phyloP scores from a whole-genome alignment of 2,888 invertebrate genomes.

The Frankliniella intonsa region DNA sequence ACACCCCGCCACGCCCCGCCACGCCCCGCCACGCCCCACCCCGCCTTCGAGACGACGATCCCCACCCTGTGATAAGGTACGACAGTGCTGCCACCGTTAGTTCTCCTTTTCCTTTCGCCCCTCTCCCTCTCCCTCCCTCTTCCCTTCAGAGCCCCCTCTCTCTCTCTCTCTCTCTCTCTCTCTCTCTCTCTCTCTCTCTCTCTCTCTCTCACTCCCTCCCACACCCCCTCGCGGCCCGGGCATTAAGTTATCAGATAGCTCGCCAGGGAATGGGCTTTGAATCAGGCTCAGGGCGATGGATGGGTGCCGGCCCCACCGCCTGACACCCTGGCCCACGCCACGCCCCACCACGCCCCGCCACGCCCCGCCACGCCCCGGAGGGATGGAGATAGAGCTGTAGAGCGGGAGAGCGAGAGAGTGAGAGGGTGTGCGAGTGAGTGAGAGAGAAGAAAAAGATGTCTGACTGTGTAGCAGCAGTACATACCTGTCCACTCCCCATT shows the following conservation, averaged over 20 bases:
- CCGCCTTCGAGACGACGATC: neutral
- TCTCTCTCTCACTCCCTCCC: neutral
- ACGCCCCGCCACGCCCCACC: neutral
- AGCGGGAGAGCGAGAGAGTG: too few species aligned
- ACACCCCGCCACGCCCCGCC: neutral
- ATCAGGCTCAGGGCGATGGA: conserved; percentile 13
- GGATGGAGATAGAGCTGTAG: too few species aligned
- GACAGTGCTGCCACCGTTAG: conserved; percentile 19
- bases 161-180: too few species aligned
- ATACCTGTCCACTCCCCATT: too few species aligned
- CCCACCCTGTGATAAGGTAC: conserved; percentile 14
- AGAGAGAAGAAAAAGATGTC: too few species aligned
- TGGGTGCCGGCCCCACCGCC: neutral
- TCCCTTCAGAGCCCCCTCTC: neutral
- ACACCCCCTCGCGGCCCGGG: neutral
- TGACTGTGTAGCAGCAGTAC: too few species aligned
- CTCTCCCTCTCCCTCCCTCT: neutral
- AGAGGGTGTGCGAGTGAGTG: too few species aligned
- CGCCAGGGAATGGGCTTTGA: conserved; percentile 23
- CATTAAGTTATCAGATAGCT: conserved; percentile 27
- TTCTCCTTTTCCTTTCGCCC: conserved; percentile 4
- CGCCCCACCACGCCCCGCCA: too few species aligned
- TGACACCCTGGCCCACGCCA: neutral
- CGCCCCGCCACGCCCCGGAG: too few species aligned
- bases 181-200: conserved; percentile 3